Evolutionary conservation across 2,113 vertebrate genomes (phyloP), one percentile per base, ranked within the genome.

Genomic region (Raja brachyura): DNA sequence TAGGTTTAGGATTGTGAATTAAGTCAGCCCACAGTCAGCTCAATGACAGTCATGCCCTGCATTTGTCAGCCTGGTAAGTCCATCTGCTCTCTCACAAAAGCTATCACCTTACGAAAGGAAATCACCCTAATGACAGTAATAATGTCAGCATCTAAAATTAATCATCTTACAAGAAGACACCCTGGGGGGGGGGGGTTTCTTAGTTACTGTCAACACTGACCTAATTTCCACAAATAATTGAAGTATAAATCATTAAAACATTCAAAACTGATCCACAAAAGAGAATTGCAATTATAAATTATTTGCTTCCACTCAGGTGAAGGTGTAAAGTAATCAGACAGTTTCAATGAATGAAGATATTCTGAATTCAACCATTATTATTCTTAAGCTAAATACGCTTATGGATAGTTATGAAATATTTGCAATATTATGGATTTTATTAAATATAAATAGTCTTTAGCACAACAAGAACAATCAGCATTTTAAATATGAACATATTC

Each of bases 91-190:
- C 39, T 28, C 33, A 74, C 22, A 14, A 22, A 22, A 73, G 22
- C 33, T 68, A 74, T 92, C 90, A 92, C 39, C 13, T 92, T 73
- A 92, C 90, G 66, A 20, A 14, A 92, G 66, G 33, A 74, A 63
- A 92, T 92, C 63, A 73, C 63, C 88, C 33, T 20, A 73, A 73
- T 54, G 48, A 54, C 39, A 73, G 68, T 48, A 92, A 54, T 48
- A 74, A 54, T 39, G 68, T 74, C 90, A 92, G 68, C 68, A 5
- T 92, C 90, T 74, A 74, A 92, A 54, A 92, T 92, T 73, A 73
- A 70, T 92, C 11, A 18, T 73, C 68, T 92, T 73, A 73, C 90
- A 73, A 92, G 61, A 92, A 92, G 68, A 48, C 88, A 48, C 18
- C 18, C 39, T 22, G 13, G 63, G 61, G 5, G 68, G 68, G 31